phyloP scores from a whole-genome alignment of 1,140 invertebrate genomes.

The Agrypnia vestita region DNA sequence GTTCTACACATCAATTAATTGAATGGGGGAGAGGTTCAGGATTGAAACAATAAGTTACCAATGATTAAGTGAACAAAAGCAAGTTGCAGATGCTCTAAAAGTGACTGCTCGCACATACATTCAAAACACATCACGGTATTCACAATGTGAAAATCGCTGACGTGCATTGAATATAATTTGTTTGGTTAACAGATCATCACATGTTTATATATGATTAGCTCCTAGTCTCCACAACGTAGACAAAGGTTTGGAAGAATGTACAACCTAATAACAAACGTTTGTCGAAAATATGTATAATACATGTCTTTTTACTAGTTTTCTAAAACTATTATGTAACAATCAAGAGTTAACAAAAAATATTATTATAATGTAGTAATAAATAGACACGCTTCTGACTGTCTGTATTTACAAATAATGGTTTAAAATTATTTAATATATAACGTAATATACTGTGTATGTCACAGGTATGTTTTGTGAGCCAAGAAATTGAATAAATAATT shows the following conservation, averaged over 20 bases:
- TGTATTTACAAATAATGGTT: no score
- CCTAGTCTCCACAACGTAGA: no score
- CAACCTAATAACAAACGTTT: no score
- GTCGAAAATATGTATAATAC: background rate
- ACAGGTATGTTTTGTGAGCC: background rate
- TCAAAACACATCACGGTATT: background rate
- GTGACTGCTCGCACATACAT: background rate
- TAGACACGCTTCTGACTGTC: no score
- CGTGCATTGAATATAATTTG: background rate
- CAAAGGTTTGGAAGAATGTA: no score
- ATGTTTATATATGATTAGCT: conserved; percentile 1
- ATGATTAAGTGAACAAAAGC: conserved; percentile 34
- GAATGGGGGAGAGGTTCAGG: conserved; percentile 2
- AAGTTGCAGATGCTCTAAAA: conserved; percentile 37
- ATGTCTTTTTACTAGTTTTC: background rate
- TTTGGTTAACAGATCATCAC: conserved; percentile 3
- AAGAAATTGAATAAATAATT: no score
- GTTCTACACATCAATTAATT: conserved; percentile 31
- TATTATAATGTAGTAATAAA: no score
- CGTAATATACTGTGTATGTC: background rate
- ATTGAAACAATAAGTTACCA: conserved; percentile 24
- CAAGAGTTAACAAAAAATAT: background rate
- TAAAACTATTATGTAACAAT: background rate
- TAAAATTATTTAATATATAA: background rate
- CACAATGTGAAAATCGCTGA: background rate